Evolutionary conservation across 2,113 vertebrate species (phyloP).

Genomic region (sheep (Ovis aries)): DNA sequence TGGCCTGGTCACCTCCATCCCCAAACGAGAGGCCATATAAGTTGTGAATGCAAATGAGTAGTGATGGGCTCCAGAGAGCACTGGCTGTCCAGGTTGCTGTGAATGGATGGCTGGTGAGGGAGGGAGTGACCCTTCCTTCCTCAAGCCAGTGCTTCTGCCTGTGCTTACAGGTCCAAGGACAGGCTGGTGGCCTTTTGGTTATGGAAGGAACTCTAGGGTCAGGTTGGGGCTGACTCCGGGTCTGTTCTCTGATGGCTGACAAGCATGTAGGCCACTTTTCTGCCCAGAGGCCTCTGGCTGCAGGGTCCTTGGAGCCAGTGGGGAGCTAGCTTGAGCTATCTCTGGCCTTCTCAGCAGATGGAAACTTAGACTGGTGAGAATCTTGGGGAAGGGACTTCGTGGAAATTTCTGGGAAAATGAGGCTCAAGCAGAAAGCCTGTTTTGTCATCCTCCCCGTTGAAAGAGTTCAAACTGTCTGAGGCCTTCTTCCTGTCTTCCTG

Average conservation of each 20-base stretch:
- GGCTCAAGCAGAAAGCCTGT: not conserved
- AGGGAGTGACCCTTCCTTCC: not conserved
- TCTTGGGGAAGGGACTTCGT: not conserved
- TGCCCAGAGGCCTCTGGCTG: not conserved
- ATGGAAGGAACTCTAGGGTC: not conserved
- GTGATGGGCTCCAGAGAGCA: not conserved
- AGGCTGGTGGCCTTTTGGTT: not conserved
- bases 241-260: not conserved
- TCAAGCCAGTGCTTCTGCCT: not conserved
- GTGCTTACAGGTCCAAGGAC: not conserved
- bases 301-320: not conserved
- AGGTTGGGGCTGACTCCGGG: not conserved
- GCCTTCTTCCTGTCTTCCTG: not conserved
- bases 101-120: not conserved
- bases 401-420: slow-evolving; percentile 23
- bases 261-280: not conserved
- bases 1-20: not conserved
- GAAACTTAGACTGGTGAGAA: not conserved
- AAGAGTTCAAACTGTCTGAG: not conserved
- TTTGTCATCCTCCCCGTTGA: not conserved
- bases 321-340: not conserved
- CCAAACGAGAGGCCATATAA: not conserved
- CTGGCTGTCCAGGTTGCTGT: not conserved
- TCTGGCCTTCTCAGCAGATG: not conserved
- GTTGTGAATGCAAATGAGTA: not conserved